phyloP scores from a whole-genome alignment of 2,888 invertebrate genomes.

The Trichogramma evanescens region DNA sequence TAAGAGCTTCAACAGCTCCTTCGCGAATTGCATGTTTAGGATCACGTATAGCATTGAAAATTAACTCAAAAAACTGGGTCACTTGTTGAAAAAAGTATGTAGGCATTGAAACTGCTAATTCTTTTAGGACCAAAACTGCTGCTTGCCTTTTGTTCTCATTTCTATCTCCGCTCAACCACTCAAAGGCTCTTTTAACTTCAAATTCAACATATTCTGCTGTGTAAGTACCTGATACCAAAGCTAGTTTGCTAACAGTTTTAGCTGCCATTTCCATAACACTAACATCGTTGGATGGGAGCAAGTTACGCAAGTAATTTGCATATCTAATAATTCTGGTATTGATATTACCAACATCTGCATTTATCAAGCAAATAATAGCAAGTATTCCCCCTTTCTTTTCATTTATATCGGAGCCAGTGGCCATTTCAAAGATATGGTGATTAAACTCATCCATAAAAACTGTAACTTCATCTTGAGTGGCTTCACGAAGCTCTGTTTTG shows the following conservation, averaged over 20 bases:
- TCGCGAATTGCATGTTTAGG: constrained; percentile 86
- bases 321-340: constrained; percentile 85
- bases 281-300: constrained; percentile 84
- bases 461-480: constrained; percentile 82
- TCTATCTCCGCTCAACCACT: constrained; percentile 86
- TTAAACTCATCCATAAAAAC: constrained; percentile 92
- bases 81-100: constrained; percentile 96
- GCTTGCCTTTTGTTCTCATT: constrained; percentile 88
- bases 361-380: constrained; percentile 89
- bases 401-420: constrained; percentile 83
- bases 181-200: constrained; percentile 91
- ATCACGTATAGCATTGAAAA: constrained; percentile 86
- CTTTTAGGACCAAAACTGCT: constrained; percentile 84
- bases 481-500: constrained; percentile 83
- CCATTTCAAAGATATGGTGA: constrained; percentile 93
- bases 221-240: constrained; percentile 84
- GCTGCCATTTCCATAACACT: constrained; percentile 94
- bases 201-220: constrained; percentile 97
- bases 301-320: constrained; percentile 84
- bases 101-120: constrained; percentile 90
- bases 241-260: constrained; percentile 88
- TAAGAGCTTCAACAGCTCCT: constrained; percentile 87
- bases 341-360: constrained; percentile 87
- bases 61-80: constrained; percentile 86
- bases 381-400: constrained; percentile 94